Percentiles rank a stretch among this genome's conserved stretches.
Conservation (phyloP, 2,797 vertebrate genomes). For the Mus caroli region DNA sequence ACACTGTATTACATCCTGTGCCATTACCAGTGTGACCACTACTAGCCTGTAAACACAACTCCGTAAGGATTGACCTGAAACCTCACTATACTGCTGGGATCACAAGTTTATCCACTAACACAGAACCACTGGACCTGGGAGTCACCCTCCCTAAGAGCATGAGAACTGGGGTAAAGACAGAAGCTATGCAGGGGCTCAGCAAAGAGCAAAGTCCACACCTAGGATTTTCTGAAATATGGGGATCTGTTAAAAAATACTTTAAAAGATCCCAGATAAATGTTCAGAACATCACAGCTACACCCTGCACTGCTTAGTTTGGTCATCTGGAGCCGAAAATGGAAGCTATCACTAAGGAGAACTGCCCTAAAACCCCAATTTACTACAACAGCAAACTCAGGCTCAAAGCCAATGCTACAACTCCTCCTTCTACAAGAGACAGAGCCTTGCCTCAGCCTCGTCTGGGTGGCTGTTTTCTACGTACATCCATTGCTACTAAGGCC, state of each 20-base stretch:
- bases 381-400: neutral
- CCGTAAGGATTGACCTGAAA: neutral
- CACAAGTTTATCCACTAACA: neutral
- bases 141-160: neutral
- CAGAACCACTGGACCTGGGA: neutral
- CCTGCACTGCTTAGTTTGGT: neutral
- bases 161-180: neutral
- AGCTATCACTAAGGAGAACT: neutral
- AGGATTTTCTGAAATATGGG: neutral
- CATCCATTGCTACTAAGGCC: neutral
- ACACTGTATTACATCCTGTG: neutral
- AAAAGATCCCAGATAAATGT: neutral
- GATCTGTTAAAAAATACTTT: neutral
- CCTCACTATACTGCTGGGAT: neutral
- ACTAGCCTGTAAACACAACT: neutral
- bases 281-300: neutral
- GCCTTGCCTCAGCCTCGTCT: neutral
- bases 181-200: neutral
- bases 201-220: neutral
- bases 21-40: neutral
- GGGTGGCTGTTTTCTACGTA: accelerated
- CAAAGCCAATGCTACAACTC: accelerated
- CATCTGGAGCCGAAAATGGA: neutral
- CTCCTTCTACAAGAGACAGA: neutral
- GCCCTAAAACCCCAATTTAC: neutral